Evolutionary conservation across 2,797 vertebrate species (phyloP).

Genomic region (Hippoglossus hippoglossus): DNA sequence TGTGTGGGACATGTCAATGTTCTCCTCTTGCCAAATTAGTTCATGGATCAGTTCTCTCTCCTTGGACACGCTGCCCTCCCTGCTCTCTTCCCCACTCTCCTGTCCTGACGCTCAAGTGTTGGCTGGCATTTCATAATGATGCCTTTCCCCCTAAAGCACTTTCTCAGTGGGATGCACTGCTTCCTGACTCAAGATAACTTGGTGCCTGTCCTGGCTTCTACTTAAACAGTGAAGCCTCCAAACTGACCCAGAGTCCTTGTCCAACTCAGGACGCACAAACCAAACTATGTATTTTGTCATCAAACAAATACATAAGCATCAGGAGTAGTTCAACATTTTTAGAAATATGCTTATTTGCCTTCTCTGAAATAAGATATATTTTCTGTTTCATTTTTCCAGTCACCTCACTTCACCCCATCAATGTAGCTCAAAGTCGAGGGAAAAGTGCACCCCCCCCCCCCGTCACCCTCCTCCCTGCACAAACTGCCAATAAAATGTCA

Average conservation of each 20-base stretch:
- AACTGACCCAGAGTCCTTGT: neutral
- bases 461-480: neutral
- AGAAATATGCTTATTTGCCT: neutral
- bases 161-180: constrained; percentile 28
- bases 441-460: neutral
- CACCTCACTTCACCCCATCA: constrained; percentile 35
- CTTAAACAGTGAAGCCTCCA: constrained; percentile 6
- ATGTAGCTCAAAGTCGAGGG: neutral
- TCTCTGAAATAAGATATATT: neutral
- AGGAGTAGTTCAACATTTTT: neutral
- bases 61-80: constrained; percentile 3
- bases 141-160: constrained; percentile 27
- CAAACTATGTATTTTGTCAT: neutral
- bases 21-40: constrained; percentile 32
- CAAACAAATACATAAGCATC: neutral
- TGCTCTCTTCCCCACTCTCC: neutral
- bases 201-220: constrained; percentile 1
- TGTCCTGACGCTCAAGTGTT: constrained; percentile 12
- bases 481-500: constrained; percentile 34
- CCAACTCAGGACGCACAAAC: neutral
- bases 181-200: constrained; percentile 4
- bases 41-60: constrained; percentile 33
- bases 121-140: constrained; percentile 37
- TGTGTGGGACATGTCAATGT: constrained; percentile 22
- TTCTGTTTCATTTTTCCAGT: neutral